Evolutionary conservation across 2,888 invertebrate species (phyloP).

Genomic region (Phortica magna): DNA sequence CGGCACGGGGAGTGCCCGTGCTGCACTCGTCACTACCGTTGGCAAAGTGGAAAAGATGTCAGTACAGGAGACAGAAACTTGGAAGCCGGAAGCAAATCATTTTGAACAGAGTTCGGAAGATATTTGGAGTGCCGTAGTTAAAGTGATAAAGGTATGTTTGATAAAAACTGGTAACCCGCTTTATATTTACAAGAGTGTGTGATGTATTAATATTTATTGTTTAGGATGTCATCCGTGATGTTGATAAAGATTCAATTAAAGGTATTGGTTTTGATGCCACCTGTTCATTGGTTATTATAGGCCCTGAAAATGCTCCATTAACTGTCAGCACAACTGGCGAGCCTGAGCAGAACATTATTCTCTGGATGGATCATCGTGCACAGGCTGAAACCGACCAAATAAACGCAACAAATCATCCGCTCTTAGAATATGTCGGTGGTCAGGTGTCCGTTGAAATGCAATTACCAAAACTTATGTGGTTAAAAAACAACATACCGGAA

Average conservation of each 20-base stretch:
- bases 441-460: slow-evolving; percentile 98
- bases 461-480: slow-evolving; percentile 95
- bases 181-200: not conserved
- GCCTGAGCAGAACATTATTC: slow-evolving; percentile 88
- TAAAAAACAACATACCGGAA: slow-evolving; percentile 86
- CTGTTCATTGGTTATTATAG: slow-evolving; percentile 92
- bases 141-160: slow-evolving; percentile 85
- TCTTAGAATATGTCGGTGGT: slow-evolving; percentile 92
- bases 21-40: slow-evolving; percentile 85
- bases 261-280: slow-evolving; percentile 98
- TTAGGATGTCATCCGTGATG: slow-evolving; percentile 81
- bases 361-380: slow-evolving; percentile 97
- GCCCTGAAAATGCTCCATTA: slow-evolving; percentile 83
- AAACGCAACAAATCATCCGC: slow-evolving; percentile 85
- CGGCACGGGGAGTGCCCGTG: slow-evolving; percentile 93
- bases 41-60: slow-evolving; percentile 84
- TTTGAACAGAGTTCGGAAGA: slow-evolving; percentile 95
- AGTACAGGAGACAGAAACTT: slow-evolving; percentile 84
- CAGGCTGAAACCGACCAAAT: slow-evolving; percentile 88
- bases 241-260: slow-evolving; percentile 82
- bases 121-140: slow-evolving; percentile 86
- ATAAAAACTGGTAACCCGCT: slow-evolving; percentile 44
- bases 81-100: slow-evolving; percentile 86
- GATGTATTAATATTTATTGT: not conserved
- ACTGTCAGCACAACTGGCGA: slow-evolving; percentile 84